These are phyloP conservation scores for Procambarus virginalis DNA, from an alignment of 1,140 invertebrate species.

Conservation along the genomic window DNA sequence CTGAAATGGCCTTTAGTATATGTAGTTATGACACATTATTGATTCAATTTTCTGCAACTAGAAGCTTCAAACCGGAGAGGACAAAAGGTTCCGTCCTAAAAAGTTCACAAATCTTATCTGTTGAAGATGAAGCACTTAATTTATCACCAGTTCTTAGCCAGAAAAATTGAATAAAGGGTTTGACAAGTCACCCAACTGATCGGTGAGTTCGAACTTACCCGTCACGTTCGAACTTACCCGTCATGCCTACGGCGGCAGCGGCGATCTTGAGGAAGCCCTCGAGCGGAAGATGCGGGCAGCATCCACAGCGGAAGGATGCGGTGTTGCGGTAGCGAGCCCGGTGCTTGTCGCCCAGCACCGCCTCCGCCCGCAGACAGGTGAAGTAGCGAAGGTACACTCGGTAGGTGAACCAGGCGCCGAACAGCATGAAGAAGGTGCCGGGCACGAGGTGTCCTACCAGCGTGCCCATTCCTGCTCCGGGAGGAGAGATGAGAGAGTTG, in stretches of 20 bases:
- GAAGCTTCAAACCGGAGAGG: no score
- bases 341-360: slow-evolving; percentile 39
- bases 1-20: no score
- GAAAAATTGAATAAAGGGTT: no score
- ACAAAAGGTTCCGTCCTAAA: no score
- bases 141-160: no score
- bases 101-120: no score
- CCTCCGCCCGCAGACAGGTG: slow-evolving; percentile 48
- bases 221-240: slow-evolving; percentile 62
- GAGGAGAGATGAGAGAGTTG: neutral
- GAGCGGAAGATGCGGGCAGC: slow-evolving; percentile 71
- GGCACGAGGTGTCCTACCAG: slow-evolving; percentile 74
- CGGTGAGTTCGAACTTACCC: no score
- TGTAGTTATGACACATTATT: no score
- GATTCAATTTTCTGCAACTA: no score
- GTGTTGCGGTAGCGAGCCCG: slow-evolving; percentile 72
- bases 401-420: slow-evolving; percentile 76
- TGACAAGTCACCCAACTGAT: no score
- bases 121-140: no score
- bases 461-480: slow-evolving; percentile 57
- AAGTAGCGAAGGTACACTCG: slow-evolving; percentile 72
- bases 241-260: slow-evolving; percentile 73
- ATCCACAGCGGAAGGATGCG: slow-evolving; percentile 72
- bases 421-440: slow-evolving; percentile 76
- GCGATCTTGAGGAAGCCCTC: slow-evolving; percentile 75